A percentile compares a stretch with the other conserved stretches of the same genome.
phyloP scores from a whole-genome alignment of 2,888 invertebrate genomes.

The Torymus aiolomorphi region DNA sequence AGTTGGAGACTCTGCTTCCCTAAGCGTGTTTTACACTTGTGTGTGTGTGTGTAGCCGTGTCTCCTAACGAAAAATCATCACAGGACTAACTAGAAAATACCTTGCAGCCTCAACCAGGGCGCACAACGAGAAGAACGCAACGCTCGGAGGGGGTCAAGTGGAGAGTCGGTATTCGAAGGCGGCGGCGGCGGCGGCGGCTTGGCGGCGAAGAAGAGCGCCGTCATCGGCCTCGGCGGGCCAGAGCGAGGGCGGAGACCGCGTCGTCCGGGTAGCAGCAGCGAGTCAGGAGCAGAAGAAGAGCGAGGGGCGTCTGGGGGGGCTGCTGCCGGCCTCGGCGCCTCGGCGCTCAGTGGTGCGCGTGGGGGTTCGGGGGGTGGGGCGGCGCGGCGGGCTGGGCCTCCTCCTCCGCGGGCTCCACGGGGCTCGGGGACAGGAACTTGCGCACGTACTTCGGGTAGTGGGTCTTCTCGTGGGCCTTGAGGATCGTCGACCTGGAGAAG shows the following conservation, averaged over 20 bases:
- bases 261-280: slow-evolving; percentile 38
- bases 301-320: slow-evolving; percentile 26
- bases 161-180: too few species aligned
- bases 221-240: slow-evolving; percentile 33
- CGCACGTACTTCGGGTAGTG: slow-evolving; percentile 94
- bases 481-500: slow-evolving; percentile 91
- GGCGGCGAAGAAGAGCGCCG: neutral
- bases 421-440: slow-evolving; percentile 91
- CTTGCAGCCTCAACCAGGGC: slow-evolving; percentile 62
- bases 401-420: slow-evolving; percentile 89
- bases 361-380: slow-evolving; percentile 49
- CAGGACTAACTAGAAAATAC: slow-evolving; percentile 75
- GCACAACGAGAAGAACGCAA: slow-evolving; percentile 21
- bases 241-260: slow-evolving; percentile 23
- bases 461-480: slow-evolving; percentile 95
- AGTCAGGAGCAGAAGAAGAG: slow-evolving; percentile 37
- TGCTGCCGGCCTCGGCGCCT: slow-evolving; percentile 12
- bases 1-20: neutral
- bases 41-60: slow-evolving; percentile 60
- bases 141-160: slow-evolving; percentile 1
- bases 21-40: slow-evolving; percentile 11
- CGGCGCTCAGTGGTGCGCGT: slow-evolving; percentile 54
- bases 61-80: slow-evolving; percentile 74
- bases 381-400: slow-evolving; percentile 70
- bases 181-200: too few species aligned